Base-by-base conservation (phyloP, 2,888 invertebrate genomes). In the Tenodera sinensis region DNA sequence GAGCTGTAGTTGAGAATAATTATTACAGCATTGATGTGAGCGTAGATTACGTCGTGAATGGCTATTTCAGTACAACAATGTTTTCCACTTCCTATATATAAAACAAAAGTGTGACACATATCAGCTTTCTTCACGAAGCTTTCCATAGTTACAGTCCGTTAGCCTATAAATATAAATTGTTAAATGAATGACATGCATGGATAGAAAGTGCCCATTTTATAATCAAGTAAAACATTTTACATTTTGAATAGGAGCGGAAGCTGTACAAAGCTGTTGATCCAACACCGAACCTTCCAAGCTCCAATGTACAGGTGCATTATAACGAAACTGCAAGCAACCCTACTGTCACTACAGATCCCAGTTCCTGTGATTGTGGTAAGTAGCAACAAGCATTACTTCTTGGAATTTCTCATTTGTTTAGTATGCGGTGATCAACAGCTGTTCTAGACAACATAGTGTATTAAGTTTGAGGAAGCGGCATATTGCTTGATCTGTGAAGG, bases 351-450 rank as follows among this genome's bases (percentile, higher is more conserved):
- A 81, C 81, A 12, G 87, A 83, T 12, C 4, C 12, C 25, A 83
- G 34, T 42, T 82, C 87, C 30, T 87, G 87, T 42, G 83, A 71
- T 2, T 87, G 87, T 30, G 87, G 87, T 87, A 87, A 82, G 87
- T 82, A 42, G 0, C 34, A 7, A 34, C 8, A 3, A 34, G 6
- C 42, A 12, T 42, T 9, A 12, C 12, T 12, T 42, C 42, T 12
- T 42, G 42, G 42, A 42, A 9, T 12, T 12, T 42, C 12, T 12
- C 9, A 1, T 42, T 42, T 42, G 42, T 42, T 42, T 42, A 42
- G 42, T 12, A 12, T 12, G 12, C 42, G 9, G 42, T 12, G 42
- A 42, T 42, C 12, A 6, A 42, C 42, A 42, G 9, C 12, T 12
- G 42, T 42, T 42, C 42, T 12, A 42, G 12, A 42, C 42, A 42